Base-by-base conservation (phyloP, 2,888 invertebrate species). In the Drosophila lutescens region DNA sequence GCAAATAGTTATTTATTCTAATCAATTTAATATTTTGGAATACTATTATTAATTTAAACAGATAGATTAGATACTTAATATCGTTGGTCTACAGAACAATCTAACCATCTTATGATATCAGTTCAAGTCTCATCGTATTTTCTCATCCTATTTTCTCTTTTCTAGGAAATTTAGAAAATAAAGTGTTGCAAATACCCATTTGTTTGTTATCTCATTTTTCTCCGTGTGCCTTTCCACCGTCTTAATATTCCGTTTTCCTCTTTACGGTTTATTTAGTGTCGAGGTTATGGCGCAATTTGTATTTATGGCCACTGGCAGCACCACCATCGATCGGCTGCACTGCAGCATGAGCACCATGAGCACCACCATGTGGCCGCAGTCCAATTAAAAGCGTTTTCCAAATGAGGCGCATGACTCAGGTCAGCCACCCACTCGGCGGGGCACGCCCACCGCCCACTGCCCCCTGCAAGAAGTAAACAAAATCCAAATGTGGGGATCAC, bases 241-340 rank as follows among this genome's bases (percentile, higher is more conserved):
- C 34, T 26, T 49, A 38, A 32, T 20, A 61, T 60, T 32, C 50
- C 55, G 65, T 67, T 57, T 46, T 55, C 17, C 38, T 63, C 67
- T 79, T 88, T 79, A 88, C 78, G 81, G 79, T 75, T 76, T 81
- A 77, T 86, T 86, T 88, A 88, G 79, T 80, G 73, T 59, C 78
- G 76, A 67, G 77, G 78, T 79, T 88, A 88, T 84, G 78, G 87
- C 85, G 82, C 82, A 85, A 87, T 86, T 86, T 86, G 79, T 81
- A 78, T 84, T 86, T 86, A 86, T 79, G 80, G 71, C 68, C 59
- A 61, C 56, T 46, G 32, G 73, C 58, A 43, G 61, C 20, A 26
- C 4, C 53, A 57, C 15, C 36, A 60, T 32, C 40, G 26, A 40
- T 30, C 49, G 26, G 49, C 49, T 44, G 47, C 58, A 58, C 32